Conservation (phyloP, 2,113 vertebrate genomes). For the Helogale parvula region DNA sequence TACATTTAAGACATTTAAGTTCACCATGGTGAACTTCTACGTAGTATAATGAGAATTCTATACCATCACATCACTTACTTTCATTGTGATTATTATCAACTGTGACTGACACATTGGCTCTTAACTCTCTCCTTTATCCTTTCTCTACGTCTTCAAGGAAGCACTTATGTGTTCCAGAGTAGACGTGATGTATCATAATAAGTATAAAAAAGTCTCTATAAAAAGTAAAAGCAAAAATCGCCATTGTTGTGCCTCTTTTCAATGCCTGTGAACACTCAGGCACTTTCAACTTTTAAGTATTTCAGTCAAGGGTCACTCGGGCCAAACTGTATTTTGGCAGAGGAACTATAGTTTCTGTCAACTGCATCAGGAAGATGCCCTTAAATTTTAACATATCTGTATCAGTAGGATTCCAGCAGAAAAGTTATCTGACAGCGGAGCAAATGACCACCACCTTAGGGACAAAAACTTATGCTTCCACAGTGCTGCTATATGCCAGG, state of each 20-base stretch:
- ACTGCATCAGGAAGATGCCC: not conserved
- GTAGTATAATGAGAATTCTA: not conserved
- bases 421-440: not conserved
- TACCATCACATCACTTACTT: rapidly evolving
- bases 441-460: not conserved
- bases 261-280: not conserved
- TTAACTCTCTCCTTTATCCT: not conserved
- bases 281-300: not conserved
- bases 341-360: not conserved
- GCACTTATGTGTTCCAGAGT: not conserved
- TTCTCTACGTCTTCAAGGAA: not conserved
- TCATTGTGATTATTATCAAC: not conserved
- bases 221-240: not conserved
- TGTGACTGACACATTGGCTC: not conserved
- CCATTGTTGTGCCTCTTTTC: not conserved
- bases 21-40: not conserved
- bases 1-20: not conserved
- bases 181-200: not conserved
- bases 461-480: not conserved
- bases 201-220: not conserved
- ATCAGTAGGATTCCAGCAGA: not conserved
- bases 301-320: not conserved
- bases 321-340: not conserved
- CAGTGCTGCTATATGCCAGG: not conserved
- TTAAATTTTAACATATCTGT: not conserved